A percentile compares a stretch with the other conserved stretches of the same genome.
phyloP scores from a whole-genome alignment of 2,888 invertebrate species.

The Hirtodrosophila cameraria region DNA sequence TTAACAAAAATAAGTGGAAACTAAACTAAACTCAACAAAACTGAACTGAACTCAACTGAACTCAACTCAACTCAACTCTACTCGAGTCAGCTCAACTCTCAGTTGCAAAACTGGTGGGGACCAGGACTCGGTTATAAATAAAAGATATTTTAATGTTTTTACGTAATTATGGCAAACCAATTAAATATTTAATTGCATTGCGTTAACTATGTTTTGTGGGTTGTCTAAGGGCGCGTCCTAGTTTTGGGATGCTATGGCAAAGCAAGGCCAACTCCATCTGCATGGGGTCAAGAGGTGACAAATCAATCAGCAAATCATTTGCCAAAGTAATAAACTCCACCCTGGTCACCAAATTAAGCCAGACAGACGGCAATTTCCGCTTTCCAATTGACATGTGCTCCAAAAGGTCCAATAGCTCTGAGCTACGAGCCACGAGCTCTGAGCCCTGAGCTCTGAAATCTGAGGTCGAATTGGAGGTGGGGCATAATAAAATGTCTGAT shows the following conservation, averaged over 20 bases:
- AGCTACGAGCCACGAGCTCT: too few relatives aligned
- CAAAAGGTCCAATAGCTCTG: constrained; percentile 19
- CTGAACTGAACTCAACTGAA: constrained; percentile 16
- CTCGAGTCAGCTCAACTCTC: constrained; percentile 16
- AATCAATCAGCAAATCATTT: constrained; percentile 71
- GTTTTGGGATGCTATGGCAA: neutral
- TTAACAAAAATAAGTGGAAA: constrained; percentile 68
- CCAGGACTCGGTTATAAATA: constrained; percentile 58
- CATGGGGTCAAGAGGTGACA: constrained; percentile 48
- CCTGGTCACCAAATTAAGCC: constrained; percentile 55
- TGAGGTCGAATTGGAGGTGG: constrained; percentile 16
- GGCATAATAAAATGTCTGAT: constrained; percentile 71
- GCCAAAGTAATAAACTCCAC: constrained; percentile 66
- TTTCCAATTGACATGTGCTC: constrained; percentile 56
- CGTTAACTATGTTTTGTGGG: constrained; percentile 61
- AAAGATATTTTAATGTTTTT: constrained; percentile 78
- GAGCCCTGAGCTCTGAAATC: neutral
- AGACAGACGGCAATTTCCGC: constrained; percentile 76
- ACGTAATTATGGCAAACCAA: constrained; percentile 74
- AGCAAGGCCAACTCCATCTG: neutral
- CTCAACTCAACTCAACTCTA: constrained; percentile 22
- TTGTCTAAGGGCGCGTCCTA: constrained; percentile 1
- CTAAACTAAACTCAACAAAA: constrained; percentile 43
- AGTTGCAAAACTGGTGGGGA: constrained; percentile 15
- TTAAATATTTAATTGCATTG: constrained; percentile 71